These are phyloP conservation scores for Whitmania pigra DNA, from an alignment of 1,140 invertebrate genomes.

Conservation along the genomic window DNA sequence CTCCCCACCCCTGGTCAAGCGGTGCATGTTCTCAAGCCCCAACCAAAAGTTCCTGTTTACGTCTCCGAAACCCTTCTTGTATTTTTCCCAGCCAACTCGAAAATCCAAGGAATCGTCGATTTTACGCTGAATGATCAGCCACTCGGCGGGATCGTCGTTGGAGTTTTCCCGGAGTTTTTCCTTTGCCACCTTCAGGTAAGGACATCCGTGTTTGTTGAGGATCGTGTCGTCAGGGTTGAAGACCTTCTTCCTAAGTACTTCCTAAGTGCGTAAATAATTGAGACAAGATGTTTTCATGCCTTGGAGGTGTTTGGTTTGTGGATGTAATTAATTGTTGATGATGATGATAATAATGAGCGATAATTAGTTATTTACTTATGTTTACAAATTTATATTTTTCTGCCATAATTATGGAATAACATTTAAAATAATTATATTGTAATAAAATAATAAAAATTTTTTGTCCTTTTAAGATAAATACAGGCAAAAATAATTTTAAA, in stretches of 20 bases:
- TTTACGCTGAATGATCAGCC: constrained; percentile 10
- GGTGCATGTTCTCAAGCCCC: constrained; percentile 5
- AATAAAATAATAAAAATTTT: too few species aligned
- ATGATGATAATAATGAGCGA: background rate
- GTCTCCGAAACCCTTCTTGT: constrained; percentile 13
- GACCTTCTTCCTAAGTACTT: too few species aligned
- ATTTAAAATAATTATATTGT: too few species aligned
- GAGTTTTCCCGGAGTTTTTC: too few species aligned
- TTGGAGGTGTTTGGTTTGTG: background rate
- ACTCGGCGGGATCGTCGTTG: background rate
- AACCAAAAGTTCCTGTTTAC: constrained; percentile 9
- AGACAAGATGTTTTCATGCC: background rate
- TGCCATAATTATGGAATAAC: too few species aligned
- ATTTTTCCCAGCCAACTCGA: background rate
- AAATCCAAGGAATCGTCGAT: background rate
- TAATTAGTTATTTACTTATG: background rate
- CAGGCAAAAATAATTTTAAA: too few species aligned
- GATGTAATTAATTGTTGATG: background rate
- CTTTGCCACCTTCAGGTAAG: too few species aligned
- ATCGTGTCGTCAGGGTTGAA: too few species aligned
- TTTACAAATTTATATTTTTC: too few species aligned
- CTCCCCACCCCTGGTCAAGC: background rate
- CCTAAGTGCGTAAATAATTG: background rate
- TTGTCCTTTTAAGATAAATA: too few species aligned
- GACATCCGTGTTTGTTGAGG: too few species aligned